Evolutionary conservation across 2,113 vertebrate species (phyloP).

Genomic region (Emydocephalus ijimae): DNA sequence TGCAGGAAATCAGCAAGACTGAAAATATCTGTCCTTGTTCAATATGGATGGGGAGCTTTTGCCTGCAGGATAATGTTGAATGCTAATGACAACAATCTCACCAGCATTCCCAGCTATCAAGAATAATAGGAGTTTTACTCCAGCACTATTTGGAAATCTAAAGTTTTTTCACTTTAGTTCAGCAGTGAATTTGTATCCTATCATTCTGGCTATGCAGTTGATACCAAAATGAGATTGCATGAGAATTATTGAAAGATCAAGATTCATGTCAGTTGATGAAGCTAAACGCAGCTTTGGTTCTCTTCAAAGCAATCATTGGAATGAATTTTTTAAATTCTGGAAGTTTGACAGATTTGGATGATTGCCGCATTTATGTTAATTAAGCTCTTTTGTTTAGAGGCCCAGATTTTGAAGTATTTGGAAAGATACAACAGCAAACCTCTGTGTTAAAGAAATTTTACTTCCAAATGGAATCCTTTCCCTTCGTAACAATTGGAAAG

Average conservation of each 20-base stretch:
- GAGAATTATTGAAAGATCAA: not conserved
- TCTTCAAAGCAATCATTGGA: not conserved
- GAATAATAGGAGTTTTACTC: not conserved
- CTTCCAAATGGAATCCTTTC: not conserved
- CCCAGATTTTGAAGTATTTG: fast-evolving
- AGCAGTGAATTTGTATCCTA: not conserved
- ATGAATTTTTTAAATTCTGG: not conserved
- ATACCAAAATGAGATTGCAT: not conserved
- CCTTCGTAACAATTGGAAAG: not conserved
- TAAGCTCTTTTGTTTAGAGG: not conserved
- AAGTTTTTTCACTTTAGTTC: not conserved
- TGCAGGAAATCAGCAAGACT: not conserved
- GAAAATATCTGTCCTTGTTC: not conserved
- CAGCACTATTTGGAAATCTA: not conserved
- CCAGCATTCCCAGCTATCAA: not conserved
- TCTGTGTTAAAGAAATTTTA: fast-evolving
- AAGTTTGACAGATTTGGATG: not conserved
- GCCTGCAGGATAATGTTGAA: not conserved
- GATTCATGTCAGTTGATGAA: not conserved
- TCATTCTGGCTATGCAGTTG: not conserved
- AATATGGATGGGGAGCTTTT: not conserved
- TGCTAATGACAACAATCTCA: not conserved
- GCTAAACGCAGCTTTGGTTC: not conserved
- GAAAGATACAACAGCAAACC: not conserved
- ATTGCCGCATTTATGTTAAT: not conserved